Conservation (phyloP, 35 echinoderm and acorn worm species). For the Chiridota heheva region DNA sequence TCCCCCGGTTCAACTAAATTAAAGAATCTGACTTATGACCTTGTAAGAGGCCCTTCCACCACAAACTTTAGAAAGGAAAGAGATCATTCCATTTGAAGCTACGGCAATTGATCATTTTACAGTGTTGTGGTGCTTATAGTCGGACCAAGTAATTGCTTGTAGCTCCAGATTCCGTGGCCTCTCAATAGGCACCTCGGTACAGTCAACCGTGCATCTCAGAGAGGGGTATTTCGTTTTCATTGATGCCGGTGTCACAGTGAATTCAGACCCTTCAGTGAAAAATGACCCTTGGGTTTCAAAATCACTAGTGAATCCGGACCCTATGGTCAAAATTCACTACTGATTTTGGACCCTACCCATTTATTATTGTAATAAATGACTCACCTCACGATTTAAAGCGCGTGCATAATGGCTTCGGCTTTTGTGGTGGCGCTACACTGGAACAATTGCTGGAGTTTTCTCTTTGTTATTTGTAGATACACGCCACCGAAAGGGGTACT, state of each 20-base stretch:
- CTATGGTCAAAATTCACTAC: too few species aligned
- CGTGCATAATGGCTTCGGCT: too few species aligned
- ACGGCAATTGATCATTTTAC: slow-evolving; percentile 46
- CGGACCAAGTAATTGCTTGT: slow-evolving; percentile 63
- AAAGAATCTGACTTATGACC: slow-evolving; percentile 32
- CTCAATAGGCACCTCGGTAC: slow-evolving; percentile 61
- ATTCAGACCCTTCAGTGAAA: too few species aligned
- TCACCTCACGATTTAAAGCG: too few species aligned
- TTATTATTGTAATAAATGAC: too few species aligned
- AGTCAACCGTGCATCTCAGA: slow-evolving; percentile 53
- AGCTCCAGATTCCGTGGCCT: slow-evolving; percentile 38
- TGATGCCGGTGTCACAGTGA: too few species aligned
- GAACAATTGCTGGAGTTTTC: too few species aligned
- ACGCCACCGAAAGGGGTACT: too few species aligned
- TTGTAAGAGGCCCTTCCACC: slow-evolving; percentile 58
- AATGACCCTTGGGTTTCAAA: too few species aligned
- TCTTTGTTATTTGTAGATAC: too few species aligned
- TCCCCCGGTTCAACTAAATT: slow-evolving; percentile 18
- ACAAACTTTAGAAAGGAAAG: slow-evolving; percentile 45
- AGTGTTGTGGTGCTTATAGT: slow-evolving; percentile 70
- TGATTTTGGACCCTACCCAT: too few species aligned
- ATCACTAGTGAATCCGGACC: not conserved
- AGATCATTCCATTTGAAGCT: slow-evolving; percentile 45
- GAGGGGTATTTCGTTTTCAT: slow-evolving; percentile 2
- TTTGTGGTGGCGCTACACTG: too few species aligned